Base-by-base conservation (phyloP, 2,113 vertebrate genomes). In the Platycercus adscitus region DNA sequence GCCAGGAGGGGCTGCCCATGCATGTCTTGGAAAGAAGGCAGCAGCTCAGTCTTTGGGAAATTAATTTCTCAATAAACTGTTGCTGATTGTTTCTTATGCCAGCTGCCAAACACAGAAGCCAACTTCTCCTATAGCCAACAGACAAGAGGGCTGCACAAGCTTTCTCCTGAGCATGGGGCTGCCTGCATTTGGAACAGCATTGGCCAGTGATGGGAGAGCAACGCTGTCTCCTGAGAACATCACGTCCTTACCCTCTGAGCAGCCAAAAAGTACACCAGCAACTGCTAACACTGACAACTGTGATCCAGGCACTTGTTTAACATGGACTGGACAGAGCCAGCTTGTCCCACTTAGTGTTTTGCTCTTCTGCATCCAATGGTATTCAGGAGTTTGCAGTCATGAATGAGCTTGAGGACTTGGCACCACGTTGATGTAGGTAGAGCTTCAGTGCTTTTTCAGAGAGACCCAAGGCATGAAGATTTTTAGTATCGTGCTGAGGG, bases 1-100 rank as follows among this genome's bases (percentile, higher is more conserved):
- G 81, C 81, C 87, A 78, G 89, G 87, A 91, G 82, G 80, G 53
- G 79, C 66, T 93, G 82, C 81, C 87, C 90, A 89, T 2, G 46
- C 31, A 10, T 31, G 71, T 3, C 71, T 65, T 39, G 55, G 60
- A 63, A 66, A 66, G 41, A 18, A 80, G 31, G 70, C 37, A 77
- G 46, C 43, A 90, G 66, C 60, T 92, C 69, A 23, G 53, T 24
- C 53, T 69, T 69, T n/a, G 70, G 52, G 85, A 95, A 86, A 55
- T 10, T 25, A 13, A 44, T 44, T 84, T 78, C 77, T 71, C 73
- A 49, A 44, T 49, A 68, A 81, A 41, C 39, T 41, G 33, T 17
- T 60, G 41, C 29, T 63, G 60, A 21, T 72, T 69, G 41, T 70
- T 77, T 58, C 56, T 58, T 63, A 20, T 73, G 75, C 70, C 84